phyloP scores from a whole-genome alignment of 2,888 invertebrate species.

The Melinaea menophilus region DNA sequence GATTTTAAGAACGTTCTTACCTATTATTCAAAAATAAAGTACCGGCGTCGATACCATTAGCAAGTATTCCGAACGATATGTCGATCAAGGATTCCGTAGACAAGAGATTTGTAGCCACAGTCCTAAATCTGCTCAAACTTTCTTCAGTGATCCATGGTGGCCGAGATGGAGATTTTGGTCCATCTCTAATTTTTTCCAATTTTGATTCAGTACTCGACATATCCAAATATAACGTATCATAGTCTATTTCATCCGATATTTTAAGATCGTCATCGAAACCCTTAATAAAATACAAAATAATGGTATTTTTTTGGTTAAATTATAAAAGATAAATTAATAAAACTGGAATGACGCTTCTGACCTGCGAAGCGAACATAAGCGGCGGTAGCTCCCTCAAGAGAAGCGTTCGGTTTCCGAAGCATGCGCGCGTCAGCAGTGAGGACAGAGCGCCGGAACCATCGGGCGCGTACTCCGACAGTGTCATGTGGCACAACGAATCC shows the following conservation, averaged over 20 bases:
- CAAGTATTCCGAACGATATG: slow-evolving; percentile 55
- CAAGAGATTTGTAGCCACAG: slow-evolving; percentile 43
- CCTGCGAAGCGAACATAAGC: slow-evolving; percentile 61
- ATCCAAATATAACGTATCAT: slow-evolving; percentile 44
- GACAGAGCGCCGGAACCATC: slow-evolving; percentile 51
- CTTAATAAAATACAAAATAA: slow-evolving; percentile 38
- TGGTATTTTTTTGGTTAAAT: not conserved
- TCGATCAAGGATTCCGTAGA: slow-evolving; percentile 59
- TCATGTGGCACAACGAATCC: slow-evolving; percentile 51
- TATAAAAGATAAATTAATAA: not conserved
- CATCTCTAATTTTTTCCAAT: slow-evolving; percentile 43
- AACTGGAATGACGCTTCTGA: slow-evolving; percentile 31
- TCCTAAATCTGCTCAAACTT: slow-evolving; percentile 42
- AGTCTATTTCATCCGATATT: slow-evolving; percentile 52
- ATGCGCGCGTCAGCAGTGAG: slow-evolving; percentile 48
- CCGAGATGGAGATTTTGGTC: slow-evolving; percentile 46
- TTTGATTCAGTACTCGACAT: slow-evolving; percentile 43
- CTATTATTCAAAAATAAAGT: slow-evolving; percentile 66
- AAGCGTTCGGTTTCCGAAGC: slow-evolving; percentile 40
- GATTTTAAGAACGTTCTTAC: slow-evolving; percentile 38
- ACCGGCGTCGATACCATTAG: slow-evolving; percentile 62
- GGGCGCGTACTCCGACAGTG: slow-evolving; percentile 62
- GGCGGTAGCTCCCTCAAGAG: slow-evolving; percentile 58
- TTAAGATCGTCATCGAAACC: slow-evolving; percentile 52
- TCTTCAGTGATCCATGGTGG: slow-evolving; percentile 62